These are phyloP conservation scores for Bugula neritina DNA, from an alignment of 2,888 invertebrate genomes.

Conservation along the genomic window DNA sequence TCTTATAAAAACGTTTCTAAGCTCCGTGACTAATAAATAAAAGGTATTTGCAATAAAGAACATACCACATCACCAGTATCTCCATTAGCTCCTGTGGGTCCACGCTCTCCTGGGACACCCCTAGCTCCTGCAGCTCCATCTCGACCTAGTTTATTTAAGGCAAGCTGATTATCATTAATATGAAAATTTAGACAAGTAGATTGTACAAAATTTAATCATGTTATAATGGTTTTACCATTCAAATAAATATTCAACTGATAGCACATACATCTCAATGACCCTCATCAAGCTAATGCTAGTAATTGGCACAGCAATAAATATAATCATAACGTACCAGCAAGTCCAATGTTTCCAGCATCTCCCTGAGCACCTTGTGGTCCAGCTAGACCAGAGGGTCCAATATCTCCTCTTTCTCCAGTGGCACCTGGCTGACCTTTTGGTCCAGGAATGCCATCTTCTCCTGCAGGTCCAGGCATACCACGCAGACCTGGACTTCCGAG, in stretches of 20 bases:
- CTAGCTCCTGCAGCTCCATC: conserved; percentile 27
- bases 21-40: too few relatives aligned
- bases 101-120: conserved; percentile 27
- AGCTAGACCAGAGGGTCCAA: conserved; percentile 12
- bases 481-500: conserved; percentile 17
- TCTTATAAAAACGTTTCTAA: too few relatives aligned
- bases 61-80: conserved; percentile 24
- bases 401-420: conserved; percentile 25
- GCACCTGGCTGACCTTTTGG: conserved; percentile 16
- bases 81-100: conserved; percentile 20
- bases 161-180: not conserved
- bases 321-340: not conserved
- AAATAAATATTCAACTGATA: too few relatives aligned
- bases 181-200: not conserved
- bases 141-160: conserved; percentile 26
- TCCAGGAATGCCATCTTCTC: conserved; percentile 25
- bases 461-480: conserved; percentile 24
- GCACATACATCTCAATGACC: too few relatives aligned
- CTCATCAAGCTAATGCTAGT: too few relatives aligned
- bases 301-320: too few relatives aligned
- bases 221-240: not conserved
- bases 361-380: conserved; percentile 23
- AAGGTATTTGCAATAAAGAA: too few relatives aligned
- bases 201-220: not conserved
- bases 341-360: conserved; percentile 11